Evolutionary conservation across 37 sponge, comb jelly and placozoan genomes (phyloP).

Genomic region (Aplysina aerophoba): DNA sequence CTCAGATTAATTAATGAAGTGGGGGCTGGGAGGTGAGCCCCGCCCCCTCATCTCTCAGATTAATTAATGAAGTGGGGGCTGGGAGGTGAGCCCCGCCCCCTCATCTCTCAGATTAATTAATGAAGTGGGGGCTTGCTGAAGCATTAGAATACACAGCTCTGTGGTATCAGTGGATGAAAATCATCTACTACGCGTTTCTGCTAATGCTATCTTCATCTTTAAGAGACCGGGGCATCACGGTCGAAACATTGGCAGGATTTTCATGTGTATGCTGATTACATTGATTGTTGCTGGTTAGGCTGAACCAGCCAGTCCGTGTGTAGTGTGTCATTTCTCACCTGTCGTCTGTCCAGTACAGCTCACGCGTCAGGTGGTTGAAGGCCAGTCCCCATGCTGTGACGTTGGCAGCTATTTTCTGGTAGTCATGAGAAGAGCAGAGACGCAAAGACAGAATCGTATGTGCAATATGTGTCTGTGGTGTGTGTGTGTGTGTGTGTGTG

Average conservation of each 20-base stretch:
- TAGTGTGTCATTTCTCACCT: slow-evolving; percentile 24
- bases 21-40: background rate
- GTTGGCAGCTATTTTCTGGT: background rate
- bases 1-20: too few relatives aligned
- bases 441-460: background rate
- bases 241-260: too few relatives aligned
- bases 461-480: slow-evolving; percentile 9
- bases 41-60: background rate
- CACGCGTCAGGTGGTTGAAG: slow-evolving; percentile 48
- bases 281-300: too few relatives aligned
- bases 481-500: slow-evolving; percentile 20
- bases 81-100: background rate
- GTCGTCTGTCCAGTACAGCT: slow-evolving; percentile 72
- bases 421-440: background rate
- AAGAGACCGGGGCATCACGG: too few relatives aligned
- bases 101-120: too few relatives aligned
- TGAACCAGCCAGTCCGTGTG: background rate
- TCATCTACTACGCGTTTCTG: too few relatives aligned
- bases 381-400: slow-evolving; percentile 50
- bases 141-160: too few relatives aligned
- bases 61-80: too few relatives aligned
- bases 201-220: too few relatives aligned
- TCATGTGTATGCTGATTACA: too few relatives aligned
- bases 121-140: too few relatives aligned
- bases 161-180: too few relatives aligned